Evolutionary conservation across 1,140 invertebrate genomes (phyloP).

Genomic region (Panagrolaimus sp.): DNA sequence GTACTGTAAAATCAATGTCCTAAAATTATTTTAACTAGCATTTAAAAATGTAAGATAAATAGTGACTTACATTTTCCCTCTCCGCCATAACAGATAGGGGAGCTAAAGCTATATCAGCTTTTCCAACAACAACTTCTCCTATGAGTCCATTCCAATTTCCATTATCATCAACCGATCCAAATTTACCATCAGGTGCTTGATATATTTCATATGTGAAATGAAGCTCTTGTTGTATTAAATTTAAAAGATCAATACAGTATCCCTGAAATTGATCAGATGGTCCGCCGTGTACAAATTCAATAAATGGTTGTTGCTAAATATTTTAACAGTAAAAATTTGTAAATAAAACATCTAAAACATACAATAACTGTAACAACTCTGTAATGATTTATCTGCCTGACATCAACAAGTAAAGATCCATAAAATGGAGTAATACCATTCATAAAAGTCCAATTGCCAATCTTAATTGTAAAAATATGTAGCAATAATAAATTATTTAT

Average conservation of each 20-base stretch:
- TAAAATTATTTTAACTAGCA: no score
- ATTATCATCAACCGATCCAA: slow-evolving; percentile 58
- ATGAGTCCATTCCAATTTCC: slow-evolving; percentile 75
- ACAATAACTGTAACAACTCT: slow-evolving; percentile 51
- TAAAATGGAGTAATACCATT: slow-evolving; percentile 42
- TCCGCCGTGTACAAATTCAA: slow-evolving; percentile 25
- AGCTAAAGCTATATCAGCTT: slow-evolving; percentile 80
- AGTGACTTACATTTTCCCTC: slow-evolving; percentile 67
- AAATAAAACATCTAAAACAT: slow-evolving; percentile 18
- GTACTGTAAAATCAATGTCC: slow-evolving; percentile 87
- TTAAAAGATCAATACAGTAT: slow-evolving; percentile 51
- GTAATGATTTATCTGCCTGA: slow-evolving; percentile 44
- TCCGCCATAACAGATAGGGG: slow-evolving; percentile 87
- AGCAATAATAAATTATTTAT: neutral
- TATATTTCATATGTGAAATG: slow-evolving; percentile 55
- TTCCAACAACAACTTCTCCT: slow-evolving; percentile 85
- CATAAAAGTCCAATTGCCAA: slow-evolving; percentile 49
- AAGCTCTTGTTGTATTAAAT: slow-evolving; percentile 35
- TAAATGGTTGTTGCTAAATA: slow-evolving; percentile 54
- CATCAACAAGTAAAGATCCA: slow-evolving; percentile 40
- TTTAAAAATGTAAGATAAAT: no score
- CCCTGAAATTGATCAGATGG: slow-evolving; percentile 39
- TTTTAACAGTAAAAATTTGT: neutral
- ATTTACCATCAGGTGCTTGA: slow-evolving; percentile 59
- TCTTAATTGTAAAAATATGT: slow-evolving; percentile 25